phyloP scores from a whole-genome alignment of 2,888 invertebrate species.

The Coelopa pilipes region DNA sequence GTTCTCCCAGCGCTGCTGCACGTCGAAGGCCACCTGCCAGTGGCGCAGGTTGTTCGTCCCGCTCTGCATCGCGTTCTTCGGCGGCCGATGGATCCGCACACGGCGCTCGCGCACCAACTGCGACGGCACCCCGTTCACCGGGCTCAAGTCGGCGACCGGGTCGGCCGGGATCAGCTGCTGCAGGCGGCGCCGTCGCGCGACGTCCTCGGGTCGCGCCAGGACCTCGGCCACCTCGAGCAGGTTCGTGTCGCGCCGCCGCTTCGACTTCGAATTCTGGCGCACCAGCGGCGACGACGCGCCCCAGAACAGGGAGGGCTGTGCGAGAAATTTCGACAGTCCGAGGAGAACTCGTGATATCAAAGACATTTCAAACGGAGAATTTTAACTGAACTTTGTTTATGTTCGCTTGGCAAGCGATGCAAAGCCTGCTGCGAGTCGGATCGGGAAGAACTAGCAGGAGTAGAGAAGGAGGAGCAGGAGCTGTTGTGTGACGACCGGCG shows the following conservation, averaged over 20 bases:
- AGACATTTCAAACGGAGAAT: no score
- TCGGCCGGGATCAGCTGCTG: conserved; percentile 62
- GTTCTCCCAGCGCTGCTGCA: conserved; percentile 97
- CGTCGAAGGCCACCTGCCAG: conserved; percentile 98
- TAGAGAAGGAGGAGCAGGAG: no score
- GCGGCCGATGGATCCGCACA: conserved; percentile 90
- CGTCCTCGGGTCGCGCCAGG: conserved; percentile 60
- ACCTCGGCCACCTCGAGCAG: conserved; percentile 53
- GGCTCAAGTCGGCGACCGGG: conserved; percentile 74
- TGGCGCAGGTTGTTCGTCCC: conserved; percentile 88
- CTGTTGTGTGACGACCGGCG: no score
- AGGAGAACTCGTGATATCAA: no score
- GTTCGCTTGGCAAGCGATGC: no score
- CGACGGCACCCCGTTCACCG: conserved; percentile 88
- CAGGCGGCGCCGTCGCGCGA: conserved; percentile 60
- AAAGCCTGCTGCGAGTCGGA: no score
- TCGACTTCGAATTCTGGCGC: conserved; percentile 8
- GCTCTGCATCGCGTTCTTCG: conserved; percentile 97
- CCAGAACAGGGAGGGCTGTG: no score
- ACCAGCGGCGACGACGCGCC: background rate
- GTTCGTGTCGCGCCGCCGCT: background rate
- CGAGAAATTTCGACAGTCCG: no score
- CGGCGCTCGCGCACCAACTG: conserved; percentile 85
- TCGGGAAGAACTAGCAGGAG: no score
- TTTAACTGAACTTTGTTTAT: background rate